phyloP scores from a whole-genome alignment of 2,113 vertebrate genomes.

The Aythya baeri region DNA sequence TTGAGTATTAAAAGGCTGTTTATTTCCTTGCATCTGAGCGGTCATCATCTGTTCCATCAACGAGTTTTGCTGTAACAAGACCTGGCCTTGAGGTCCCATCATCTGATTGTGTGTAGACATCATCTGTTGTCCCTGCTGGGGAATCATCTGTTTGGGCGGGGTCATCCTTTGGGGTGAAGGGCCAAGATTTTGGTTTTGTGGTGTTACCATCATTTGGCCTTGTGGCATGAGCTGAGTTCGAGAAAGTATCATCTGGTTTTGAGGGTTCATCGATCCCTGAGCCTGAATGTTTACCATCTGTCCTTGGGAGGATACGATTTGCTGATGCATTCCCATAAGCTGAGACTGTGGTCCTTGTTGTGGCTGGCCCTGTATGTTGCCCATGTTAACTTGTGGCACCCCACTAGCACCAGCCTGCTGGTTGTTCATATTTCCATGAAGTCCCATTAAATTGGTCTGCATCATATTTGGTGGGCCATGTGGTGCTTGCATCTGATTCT shows the following conservation, averaged over 20 bases:
- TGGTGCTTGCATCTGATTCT: slow-evolving; percentile 89
- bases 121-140: slow-evolving; percentile 93
- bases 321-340: slow-evolving; percentile 94
- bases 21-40: slow-evolving; percentile 94
- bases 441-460: slow-evolving; percentile 90
- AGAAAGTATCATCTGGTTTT: slow-evolving; percentile 93
- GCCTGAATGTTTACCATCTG: slow-evolving; percentile 89
- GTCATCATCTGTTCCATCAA: slow-evolving; percentile 98
- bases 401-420: slow-evolving; percentile 82
- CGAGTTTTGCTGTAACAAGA: slow-evolving; percentile 91
- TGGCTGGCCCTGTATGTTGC: slow-evolving; percentile 86
- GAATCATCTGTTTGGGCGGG: slow-evolving; percentile 95
- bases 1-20: slow-evolving; percentile 89
- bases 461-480: slow-evolving; percentile 85
- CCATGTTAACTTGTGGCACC: slow-evolving; percentile 83
- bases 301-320: slow-evolving; percentile 91
- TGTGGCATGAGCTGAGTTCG: slow-evolving; percentile 85
- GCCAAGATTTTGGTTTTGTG: slow-evolving; percentile 86
- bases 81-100: slow-evolving; percentile 91
- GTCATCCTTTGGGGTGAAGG: slow-evolving; percentile 93
- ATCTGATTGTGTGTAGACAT: slow-evolving; percentile 94
- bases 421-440: slow-evolving; percentile 88
- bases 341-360: slow-evolving; percentile 92
- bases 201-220: slow-evolving; percentile 83
- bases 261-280: slow-evolving; percentile 82